Evolutionary conservation across 2,888 invertebrate species (phyloP).

Genomic region (Perithous albicinctus): DNA sequence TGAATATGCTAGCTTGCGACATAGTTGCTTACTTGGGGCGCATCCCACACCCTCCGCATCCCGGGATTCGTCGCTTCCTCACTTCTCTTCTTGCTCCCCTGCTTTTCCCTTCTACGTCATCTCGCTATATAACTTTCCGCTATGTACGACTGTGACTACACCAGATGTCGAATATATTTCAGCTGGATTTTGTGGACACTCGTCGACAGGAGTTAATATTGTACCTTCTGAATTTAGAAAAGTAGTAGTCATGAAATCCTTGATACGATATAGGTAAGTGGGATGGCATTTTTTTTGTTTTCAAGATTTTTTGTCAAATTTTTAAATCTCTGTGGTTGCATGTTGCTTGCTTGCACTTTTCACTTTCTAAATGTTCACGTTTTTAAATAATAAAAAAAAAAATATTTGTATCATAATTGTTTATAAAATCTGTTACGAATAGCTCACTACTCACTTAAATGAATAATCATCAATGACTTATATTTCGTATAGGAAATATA

Average conservation of each 20-base stretch:
- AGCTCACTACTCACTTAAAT: too few species aligned
- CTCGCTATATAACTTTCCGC: conserved; percentile 20
- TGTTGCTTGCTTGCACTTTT: not conserved
- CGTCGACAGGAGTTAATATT: conserved; percentile 15
- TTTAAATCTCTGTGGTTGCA: not conserved
- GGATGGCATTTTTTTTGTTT: not conserved
- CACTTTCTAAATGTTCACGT: too few species aligned
- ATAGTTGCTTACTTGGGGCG: conserved; percentile 50
- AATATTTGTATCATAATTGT: not conserved
- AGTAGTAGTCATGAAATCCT: not conserved
- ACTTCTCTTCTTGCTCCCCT: conserved; percentile 21
- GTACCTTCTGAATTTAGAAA: not conserved
- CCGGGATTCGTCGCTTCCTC: conserved; percentile 16
- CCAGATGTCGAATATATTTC: not conserved
- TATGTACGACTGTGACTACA: not conserved
- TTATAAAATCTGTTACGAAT: too few species aligned
- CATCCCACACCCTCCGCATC: not conserved
- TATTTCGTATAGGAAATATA: too few species aligned
- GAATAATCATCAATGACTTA: too few species aligned
- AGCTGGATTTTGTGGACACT: not conserved
- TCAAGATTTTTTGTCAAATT: not conserved
- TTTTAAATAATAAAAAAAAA: too few species aligned
- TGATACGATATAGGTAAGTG: conserved; percentile 14
- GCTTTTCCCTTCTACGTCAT: conserved; percentile 27
- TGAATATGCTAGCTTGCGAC: conserved; percentile 76